These are phyloP conservation scores for Struthidea cinerea DNA, from an alignment of 2,113 vertebrate genomes.

Conservation along the genomic window DNA sequence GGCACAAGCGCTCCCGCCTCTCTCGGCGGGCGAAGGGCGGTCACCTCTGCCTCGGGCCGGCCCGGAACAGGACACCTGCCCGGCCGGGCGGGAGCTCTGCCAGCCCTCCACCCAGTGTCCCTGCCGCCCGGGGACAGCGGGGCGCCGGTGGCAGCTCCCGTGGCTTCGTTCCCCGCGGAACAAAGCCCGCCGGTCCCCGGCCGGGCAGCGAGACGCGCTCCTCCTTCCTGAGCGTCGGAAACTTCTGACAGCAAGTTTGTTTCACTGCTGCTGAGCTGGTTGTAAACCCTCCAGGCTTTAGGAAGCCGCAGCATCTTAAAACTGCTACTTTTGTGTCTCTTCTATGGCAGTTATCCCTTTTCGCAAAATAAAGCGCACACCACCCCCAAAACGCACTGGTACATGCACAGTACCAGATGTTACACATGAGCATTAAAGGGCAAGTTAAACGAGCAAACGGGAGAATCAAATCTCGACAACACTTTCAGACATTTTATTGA, in stretches of 20 bases:
- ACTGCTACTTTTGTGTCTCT: conserved; percentile 29
- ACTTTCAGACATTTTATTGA: background rate
- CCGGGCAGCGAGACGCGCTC: too few species aligned
- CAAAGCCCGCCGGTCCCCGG: background rate
- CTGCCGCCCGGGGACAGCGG: background rate
- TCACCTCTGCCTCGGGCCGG: background rate
- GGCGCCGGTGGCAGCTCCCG: background rate
- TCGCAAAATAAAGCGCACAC: background rate
- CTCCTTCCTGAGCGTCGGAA: background rate
- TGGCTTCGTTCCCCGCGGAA: background rate
- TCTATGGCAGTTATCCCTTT: conserved; percentile 18
- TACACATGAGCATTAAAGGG: background rate
- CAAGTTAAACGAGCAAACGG: background rate
- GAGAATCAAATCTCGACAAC: background rate
- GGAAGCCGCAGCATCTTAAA: background rate
- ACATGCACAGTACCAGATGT: background rate
- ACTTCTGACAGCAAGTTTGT: background rate
- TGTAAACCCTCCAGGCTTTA: background rate
- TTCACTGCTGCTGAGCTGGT: background rate
- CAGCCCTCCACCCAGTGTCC: background rate
- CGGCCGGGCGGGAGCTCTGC: background rate
- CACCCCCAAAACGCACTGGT: background rate
- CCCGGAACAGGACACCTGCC: background rate
- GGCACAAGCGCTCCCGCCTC: background rate
- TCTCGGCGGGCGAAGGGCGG: too few species aligned